These are phyloP conservation scores for Megaceryle maxima DNA, from an alignment of 2,113 vertebrate species.

Conservation along the genomic window DNA sequence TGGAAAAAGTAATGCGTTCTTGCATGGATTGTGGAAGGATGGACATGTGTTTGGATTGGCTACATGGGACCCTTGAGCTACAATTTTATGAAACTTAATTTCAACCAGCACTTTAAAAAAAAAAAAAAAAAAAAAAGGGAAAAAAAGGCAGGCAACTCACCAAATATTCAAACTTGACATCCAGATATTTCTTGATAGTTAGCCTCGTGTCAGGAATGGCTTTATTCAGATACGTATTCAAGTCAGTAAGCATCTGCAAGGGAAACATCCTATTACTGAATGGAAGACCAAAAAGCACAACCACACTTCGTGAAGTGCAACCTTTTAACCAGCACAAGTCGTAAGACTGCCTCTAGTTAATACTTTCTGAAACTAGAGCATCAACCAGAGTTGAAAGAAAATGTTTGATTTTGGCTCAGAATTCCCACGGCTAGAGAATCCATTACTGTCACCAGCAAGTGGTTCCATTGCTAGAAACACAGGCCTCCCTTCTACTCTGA, in stretches of 20 bases:
- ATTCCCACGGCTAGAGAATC: background rate
- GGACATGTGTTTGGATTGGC: background rate
- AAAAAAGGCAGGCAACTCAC: conserved; percentile 69
- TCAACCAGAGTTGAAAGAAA: background rate
- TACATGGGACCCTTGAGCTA: background rate
- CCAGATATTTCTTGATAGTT: conserved; percentile 98
- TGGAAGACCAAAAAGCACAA: background rate
- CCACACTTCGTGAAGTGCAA: background rate
- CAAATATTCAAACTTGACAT: conserved; percentile 98
- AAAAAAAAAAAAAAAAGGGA: background rate
- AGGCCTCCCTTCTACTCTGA: background rate
- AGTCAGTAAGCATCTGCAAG: conserved; percentile 93
- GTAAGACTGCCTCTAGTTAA: background rate
- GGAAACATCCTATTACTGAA: background rate
- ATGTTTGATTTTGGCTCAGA: background rate
- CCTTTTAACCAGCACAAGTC: background rate
- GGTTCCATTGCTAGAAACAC: background rate
- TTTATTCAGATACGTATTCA: conserved; percentile 96
- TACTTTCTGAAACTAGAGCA: background rate
- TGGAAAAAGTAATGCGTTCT: background rate
- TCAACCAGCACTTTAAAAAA: background rate
- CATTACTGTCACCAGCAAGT: background rate
- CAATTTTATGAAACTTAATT: background rate
- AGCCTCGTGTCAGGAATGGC: conserved; percentile 97
- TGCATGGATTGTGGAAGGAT: background rate